phyloP scores from a whole-genome alignment of 2,113 vertebrate genomes.

The Anas platyrhynchos region DNA sequence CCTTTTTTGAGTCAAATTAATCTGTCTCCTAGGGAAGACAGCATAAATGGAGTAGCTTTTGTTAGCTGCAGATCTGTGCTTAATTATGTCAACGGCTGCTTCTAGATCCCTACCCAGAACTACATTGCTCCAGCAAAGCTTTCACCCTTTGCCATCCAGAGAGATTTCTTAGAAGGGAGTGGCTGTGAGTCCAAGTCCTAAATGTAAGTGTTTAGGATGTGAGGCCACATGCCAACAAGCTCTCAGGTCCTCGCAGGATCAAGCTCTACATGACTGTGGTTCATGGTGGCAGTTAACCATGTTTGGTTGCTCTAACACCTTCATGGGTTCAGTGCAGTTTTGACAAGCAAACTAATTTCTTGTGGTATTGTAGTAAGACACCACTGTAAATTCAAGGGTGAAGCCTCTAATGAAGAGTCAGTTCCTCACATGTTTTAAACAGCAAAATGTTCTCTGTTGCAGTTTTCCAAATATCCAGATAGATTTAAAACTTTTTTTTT shows the following conservation, averaged over 20 bases:
- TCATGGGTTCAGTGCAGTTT: not conserved
- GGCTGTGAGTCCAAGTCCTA: not conserved
- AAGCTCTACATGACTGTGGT: fast-evolving
- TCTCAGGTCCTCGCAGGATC: not conserved
- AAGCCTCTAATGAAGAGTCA: not conserved
- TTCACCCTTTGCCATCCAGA: not conserved
- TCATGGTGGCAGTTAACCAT: not conserved
- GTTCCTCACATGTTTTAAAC: not conserved
- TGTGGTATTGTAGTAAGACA: not conserved
- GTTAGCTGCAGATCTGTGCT: not conserved
- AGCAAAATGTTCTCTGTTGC: not conserved
- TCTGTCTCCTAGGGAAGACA: not conserved
- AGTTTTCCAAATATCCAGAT: not conserved
- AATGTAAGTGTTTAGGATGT: not conserved
- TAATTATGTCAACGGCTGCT: not conserved
- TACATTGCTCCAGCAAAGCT: not conserved
- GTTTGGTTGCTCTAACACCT: not conserved
- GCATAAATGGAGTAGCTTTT: not conserved
- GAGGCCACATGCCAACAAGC: fast-evolving
- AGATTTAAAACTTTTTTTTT: not conserved
- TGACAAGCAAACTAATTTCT: not conserved
- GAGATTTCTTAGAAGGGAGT: not conserved
- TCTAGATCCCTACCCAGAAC: not conserved
- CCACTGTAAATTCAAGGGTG: not conserved
- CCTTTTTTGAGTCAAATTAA: not conserved